These are phyloP conservation scores for Bellardia pandia DNA, from an alignment of 2,888 invertebrate species.

Conservation along the genomic window DNA sequence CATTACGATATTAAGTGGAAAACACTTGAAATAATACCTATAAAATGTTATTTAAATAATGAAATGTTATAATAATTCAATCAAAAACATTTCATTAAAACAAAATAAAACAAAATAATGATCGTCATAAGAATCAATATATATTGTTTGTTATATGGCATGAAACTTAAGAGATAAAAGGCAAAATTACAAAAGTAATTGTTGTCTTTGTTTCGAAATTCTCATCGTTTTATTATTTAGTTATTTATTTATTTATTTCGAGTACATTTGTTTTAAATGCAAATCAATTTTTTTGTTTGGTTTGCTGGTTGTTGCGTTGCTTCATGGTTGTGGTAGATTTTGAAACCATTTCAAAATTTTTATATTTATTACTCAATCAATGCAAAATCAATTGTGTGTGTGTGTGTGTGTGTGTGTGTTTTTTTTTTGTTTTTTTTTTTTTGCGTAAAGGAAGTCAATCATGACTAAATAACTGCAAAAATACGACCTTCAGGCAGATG, in stretches of 20 bases:
- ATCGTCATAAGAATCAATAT: neutral
- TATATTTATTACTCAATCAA: conserved; percentile 74
- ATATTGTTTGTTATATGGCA: neutral
- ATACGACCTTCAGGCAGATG: conserved; percentile 72
- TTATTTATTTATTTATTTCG: conserved; percentile 50
- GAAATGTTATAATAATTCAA: conserved; percentile 70
- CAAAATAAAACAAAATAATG: conserved; percentile 56
- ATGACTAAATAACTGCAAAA: conserved; percentile 52
- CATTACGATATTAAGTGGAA: neutral
- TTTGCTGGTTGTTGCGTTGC: neutral
- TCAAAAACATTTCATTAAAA: conserved; percentile 73
- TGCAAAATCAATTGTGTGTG: conserved; percentile 66
- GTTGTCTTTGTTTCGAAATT: conserved; percentile 27
- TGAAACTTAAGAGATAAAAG: neutral
- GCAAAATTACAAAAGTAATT: conserved; percentile 30
- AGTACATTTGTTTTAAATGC: conserved; percentile 72
- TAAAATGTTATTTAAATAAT: conserved; percentile 44
- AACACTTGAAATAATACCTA: neutral
- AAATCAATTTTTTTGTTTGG: conserved; percentile 55
- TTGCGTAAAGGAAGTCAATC: conserved; percentile 63
- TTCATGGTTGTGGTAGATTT: neutral
- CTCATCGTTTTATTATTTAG: conserved; percentile 38
- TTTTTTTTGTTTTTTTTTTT: conserved; percentile 9
- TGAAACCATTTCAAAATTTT: conserved; percentile 62
- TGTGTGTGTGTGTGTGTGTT: neutral